Percentiles rank a stretch among this genome's conserved stretches.
phyloP scores from a whole-genome alignment of 2,113 vertebrate genomes.

The Neoarius graeffei region DNA sequence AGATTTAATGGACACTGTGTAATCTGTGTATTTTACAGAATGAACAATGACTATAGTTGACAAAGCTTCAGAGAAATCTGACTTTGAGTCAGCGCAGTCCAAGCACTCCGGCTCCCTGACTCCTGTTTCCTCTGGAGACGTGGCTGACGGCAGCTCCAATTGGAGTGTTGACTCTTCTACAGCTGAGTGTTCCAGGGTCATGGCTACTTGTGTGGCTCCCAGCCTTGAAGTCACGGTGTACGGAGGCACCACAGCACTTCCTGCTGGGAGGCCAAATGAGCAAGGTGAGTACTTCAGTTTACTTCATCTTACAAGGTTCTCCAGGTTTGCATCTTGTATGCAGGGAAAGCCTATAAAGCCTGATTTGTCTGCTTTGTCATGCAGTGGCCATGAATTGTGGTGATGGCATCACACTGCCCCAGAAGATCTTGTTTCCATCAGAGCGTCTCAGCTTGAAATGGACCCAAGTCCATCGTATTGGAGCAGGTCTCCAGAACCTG shows the following conservation, averaged over 20 bases:
- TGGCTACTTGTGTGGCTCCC: conserved; percentile 80
- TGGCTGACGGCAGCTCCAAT: conserved; percentile 84
- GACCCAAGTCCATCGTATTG: conserved; percentile 85
- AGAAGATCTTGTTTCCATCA: conserved; percentile 89
- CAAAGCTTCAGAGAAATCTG: conserved; percentile 89
- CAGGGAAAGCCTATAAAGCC: not conserved
- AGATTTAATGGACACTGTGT: not conserved
- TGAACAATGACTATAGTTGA: conserved; percentile 99
- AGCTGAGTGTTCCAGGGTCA: conserved; percentile 79
- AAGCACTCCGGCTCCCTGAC: conserved; percentile 78
- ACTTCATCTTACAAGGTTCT: not conserved
- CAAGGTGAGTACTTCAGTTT: conserved; percentile 71
- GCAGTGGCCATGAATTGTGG: conserved; percentile 74
- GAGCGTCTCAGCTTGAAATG: conserved; percentile 92
- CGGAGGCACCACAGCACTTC: conserved; percentile 72
- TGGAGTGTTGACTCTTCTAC: conserved; percentile 81
- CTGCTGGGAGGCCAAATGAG: conserved; percentile 85
- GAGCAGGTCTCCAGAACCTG: conserved; percentile 94
- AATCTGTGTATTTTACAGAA: conserved; percentile 69
- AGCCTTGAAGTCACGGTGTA: conserved; percentile 86
- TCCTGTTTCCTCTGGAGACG: conserved; percentile 83
- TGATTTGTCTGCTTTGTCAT: conserved; percentile 35
- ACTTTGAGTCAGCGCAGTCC: conserved; percentile 82
- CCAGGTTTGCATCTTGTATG: not conserved
- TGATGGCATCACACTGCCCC: conserved; percentile 88